These are phyloP conservation scores for Lithobates sylvaticus DNA, from an alignment of 2,797 vertebrate genomes.

Conservation along the genomic window DNA sequence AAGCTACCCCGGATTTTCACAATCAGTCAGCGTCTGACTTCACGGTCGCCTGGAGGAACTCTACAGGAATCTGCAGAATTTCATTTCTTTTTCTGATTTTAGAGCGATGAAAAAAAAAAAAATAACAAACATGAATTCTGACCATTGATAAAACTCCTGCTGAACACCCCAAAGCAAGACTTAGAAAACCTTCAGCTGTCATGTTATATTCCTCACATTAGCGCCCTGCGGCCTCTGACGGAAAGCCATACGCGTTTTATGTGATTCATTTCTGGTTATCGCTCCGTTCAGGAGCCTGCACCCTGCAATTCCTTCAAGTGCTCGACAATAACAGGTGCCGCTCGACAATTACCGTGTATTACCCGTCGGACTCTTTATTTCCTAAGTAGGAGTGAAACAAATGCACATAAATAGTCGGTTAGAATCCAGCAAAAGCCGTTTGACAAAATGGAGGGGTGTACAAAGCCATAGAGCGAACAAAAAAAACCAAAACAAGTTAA, in stretches of 20 bases:
- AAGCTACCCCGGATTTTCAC: too few species aligned
- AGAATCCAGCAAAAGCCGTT: not conserved
- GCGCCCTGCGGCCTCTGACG: constrained; percentile 13
- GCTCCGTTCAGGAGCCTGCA: not conserved
- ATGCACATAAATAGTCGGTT: constrained; percentile 3
- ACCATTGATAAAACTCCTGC: not conserved
- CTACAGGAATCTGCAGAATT: too few species aligned
- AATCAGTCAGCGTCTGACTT: too few species aligned
- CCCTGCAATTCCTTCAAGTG: constrained; percentile 19
- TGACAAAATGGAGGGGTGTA: too few species aligned
- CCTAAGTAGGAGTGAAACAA: not conserved
- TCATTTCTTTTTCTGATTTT: too few species aligned
- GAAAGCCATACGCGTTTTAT: constrained; percentile 41
- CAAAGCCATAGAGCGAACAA: too few species aligned
- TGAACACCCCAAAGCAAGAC: not conserved
- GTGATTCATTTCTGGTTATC: constrained; percentile 5
- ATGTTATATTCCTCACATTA: constrained; percentile 4
- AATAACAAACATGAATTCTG: too few species aligned
- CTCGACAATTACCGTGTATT: constrained; percentile 2
- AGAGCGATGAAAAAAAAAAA: too few species aligned
- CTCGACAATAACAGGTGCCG: constrained; percentile 7
- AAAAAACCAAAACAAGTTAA: too few species aligned
- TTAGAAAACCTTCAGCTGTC: not conserved
- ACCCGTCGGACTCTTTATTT: constrained; percentile 4
- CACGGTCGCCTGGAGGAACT: too few species aligned